Evolutionary conservation across 2,888 invertebrate species (phyloP), one percentile per base, ranked within the genome.

Genomic region (Lysandra bellargus): DNA sequence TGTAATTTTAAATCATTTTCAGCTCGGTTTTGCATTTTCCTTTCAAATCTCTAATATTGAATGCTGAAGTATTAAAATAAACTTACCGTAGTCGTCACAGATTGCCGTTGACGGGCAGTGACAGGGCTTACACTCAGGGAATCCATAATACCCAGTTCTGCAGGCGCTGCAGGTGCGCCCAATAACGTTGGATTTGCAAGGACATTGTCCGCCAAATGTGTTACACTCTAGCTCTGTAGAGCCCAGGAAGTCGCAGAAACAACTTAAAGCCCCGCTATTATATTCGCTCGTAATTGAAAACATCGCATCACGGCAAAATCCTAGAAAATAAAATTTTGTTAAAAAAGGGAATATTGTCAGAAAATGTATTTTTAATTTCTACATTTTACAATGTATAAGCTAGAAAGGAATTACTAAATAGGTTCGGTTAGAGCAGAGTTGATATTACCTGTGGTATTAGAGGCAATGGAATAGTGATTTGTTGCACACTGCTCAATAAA

Each of bases 151-250:
- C 0, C 99, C 99, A 0, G 98, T 98, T 96, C 96, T 96, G 89
- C 98, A 98, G 4, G 96, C 95, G 79, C 96, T 96, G 85, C 98
- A 98, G 0, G 96, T 96, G 57, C 99, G 95, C 0, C 99, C 99
- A 83, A 99, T 99, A 1, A 99, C 97, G 89, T 99, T 97, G 0
- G 97, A 96, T 86, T 97, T 97, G 90, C 99, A 99, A 4, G 96
- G 96, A 89, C 99, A 99, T 90, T 99, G 99, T 0, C 99, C 99
- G 0, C 99, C 99, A 88, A 99, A 99, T 64, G 97, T 96, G 82
- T 97, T 97, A 88, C 99, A 99, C 84, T 97, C 97, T 87, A 99
- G 97, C 78, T 95, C 94, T 0, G 95, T 96, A 0, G 99, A 98
- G 0, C 99, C 99, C 80, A 96, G 96, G 85, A 96, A 97, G 88